Percentiles rank a stretch among this genome's conserved stretches.
Conservation (phyloP, 2,113 vertebrate genomes). For the Sylvia atricapilla region DNA sequence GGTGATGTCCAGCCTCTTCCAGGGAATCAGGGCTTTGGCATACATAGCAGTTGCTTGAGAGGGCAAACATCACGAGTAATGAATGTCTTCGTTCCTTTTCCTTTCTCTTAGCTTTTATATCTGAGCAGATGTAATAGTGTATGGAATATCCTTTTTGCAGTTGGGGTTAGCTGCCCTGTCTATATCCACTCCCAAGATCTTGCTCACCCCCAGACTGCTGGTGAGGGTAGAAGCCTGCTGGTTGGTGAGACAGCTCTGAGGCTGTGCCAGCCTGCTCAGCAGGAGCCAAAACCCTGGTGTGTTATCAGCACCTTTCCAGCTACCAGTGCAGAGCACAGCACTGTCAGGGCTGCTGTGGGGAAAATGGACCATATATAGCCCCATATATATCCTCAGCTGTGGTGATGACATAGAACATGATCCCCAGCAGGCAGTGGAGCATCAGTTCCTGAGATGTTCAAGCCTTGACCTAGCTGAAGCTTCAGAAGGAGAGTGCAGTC, state of each 20-base stretch:
- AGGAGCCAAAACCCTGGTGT: neutral
- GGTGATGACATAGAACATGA: neutral
- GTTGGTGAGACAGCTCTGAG: neutral
- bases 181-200: neutral
- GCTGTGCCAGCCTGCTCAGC: neutral
- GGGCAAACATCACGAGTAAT: neutral
- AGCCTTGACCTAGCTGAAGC: neutral
- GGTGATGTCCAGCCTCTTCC: neutral
- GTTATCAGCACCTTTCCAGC: neutral
- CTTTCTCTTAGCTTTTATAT: neutral
- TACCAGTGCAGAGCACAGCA: neutral
- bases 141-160: neutral
- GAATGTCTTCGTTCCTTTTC: neutral
- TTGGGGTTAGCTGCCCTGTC: neutral
- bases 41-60: rapidly evolving
- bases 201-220: neutral
- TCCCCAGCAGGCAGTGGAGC: neutral
- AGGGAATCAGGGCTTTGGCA: neutral
- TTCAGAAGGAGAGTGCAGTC: neutral
- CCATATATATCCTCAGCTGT: neutral
- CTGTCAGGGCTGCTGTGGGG: neutral
- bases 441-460: neutral
- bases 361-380: neutral
- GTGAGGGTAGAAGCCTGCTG: neutral
- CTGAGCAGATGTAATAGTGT: neutral